phyloP scores from a whole-genome alignment of 2,113 vertebrate genomes.

The Podocnemis expansa region DNA sequence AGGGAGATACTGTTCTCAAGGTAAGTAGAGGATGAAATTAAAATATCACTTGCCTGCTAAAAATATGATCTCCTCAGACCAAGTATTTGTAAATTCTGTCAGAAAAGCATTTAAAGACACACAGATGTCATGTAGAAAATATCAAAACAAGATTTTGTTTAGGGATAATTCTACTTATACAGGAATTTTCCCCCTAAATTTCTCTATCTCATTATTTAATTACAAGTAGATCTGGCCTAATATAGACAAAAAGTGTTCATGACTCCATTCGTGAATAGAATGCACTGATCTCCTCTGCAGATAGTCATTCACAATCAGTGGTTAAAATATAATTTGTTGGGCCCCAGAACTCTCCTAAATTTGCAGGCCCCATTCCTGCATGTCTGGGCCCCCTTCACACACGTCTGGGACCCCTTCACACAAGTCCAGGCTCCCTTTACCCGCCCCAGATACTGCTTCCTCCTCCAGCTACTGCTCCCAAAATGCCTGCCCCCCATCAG shows the following conservation, averaged over 20 bases:
- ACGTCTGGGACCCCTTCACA: too few species aligned
- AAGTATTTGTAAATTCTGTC: background rate
- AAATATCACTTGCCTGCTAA: background rate
- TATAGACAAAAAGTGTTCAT: background rate
- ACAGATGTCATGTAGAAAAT: background rate
- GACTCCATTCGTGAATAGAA: background rate
- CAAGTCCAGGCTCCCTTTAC: too few species aligned
- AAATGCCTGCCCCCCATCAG: too few species aligned
- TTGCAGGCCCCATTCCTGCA: too few species aligned
- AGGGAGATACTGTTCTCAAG: slow-evolving; percentile 89
- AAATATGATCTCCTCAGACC: background rate
- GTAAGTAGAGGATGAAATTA: slow-evolving; percentile 72
- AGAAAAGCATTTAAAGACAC: background rate
- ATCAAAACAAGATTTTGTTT: background rate
- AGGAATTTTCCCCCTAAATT: background rate
- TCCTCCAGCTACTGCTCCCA: too few species aligned
- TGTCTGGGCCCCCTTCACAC: too few species aligned
- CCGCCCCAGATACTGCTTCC: too few species aligned
- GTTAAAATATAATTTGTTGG: too few species aligned
- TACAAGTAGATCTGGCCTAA: background rate
- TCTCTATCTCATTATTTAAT: background rate
- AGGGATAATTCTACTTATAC: background rate
- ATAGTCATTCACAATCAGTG: background rate
- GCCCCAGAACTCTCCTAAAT: too few species aligned
- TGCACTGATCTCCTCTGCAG: background rate